A percentile compares a stretch with the other conserved stretches of the same genome.
These are phyloP conservation scores for Drosophila melanica DNA, from an alignment of 1,140 invertebrate genomes.

Conservation along the genomic window DNA sequence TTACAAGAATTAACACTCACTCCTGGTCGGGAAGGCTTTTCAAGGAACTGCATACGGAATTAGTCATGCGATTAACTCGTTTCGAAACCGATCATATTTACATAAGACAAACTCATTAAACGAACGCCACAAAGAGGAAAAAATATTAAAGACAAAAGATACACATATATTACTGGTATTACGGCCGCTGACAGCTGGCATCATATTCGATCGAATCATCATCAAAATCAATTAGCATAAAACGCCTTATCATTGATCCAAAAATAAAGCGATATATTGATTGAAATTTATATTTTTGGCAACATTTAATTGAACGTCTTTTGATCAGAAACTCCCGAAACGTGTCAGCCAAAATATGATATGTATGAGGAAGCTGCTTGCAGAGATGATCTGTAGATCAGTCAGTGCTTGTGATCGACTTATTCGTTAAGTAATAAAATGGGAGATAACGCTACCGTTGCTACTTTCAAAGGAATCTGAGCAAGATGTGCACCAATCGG, in stretches of 20 bases:
- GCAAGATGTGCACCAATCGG: slow-evolving; percentile 47
- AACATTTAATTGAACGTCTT: slow-evolving; percentile 23
- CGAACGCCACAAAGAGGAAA: slow-evolving; percentile 29
- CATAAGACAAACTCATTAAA: slow-evolving; percentile 53
- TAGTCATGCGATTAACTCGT: slow-evolving; percentile 53
- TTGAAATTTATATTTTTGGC: slow-evolving; percentile 46
- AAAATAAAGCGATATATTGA: slow-evolving; percentile 64
- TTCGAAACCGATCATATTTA: slow-evolving; percentile 49
- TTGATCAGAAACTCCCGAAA: slow-evolving; percentile 18
- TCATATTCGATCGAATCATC: slow-evolving; percentile 63
- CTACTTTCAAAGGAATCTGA: neutral
- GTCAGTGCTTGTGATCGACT: neutral
- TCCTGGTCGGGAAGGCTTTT: too few relatives aligned
- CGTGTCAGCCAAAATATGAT: neutral
- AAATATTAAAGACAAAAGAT: slow-evolving; percentile 27
- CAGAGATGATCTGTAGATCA: neutral
- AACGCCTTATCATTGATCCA: slow-evolving; percentile 36
- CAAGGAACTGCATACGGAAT: slow-evolving; percentile 8
- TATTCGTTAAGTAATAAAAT: slow-evolving; percentile 46
- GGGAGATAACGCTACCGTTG: neutral
- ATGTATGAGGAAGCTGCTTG: slow-evolving; percentile 29
- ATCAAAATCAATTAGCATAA: slow-evolving; percentile 68
- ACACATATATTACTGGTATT: slow-evolving; percentile 47
- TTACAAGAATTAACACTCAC: too few relatives aligned
- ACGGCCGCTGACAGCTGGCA: slow-evolving; percentile 68